These are phyloP conservation scores for Toxotes lorentzi DNA, from an alignment of 2,797 vertebrate genomes.

Conservation along the genomic window DNA sequence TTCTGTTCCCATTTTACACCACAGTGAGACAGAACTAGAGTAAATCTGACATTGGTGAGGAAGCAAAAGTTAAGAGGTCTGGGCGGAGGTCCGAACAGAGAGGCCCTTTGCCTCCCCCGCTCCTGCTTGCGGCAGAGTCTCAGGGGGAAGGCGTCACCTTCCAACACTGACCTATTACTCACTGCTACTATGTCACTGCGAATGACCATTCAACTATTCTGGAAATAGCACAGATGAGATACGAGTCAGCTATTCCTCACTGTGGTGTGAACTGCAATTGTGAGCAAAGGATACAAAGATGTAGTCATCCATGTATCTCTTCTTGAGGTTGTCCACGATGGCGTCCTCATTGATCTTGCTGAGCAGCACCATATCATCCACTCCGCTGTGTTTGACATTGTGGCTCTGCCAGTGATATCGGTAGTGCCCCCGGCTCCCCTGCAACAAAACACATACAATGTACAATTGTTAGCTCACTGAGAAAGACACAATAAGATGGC, in stretches of 20 bases:
- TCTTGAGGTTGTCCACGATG: constrained; percentile 98
- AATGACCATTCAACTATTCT: constrained; percentile 70
- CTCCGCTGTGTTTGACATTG: constrained; percentile 97
- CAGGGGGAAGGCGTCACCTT: constrained; percentile 58
- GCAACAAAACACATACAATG: constrained; percentile 72
- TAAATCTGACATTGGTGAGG: constrained; percentile 38
- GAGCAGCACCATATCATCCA: constrained; percentile 98
- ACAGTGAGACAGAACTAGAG: constrained; percentile 47
- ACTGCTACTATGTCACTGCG: constrained; percentile 57
- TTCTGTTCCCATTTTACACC: constrained; percentile 45
- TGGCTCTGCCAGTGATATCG: constrained; percentile 99
- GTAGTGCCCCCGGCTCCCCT: constrained; percentile 98
- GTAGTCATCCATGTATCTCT: constrained; percentile 98
- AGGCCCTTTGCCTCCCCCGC: constrained; percentile 44
- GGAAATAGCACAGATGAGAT: constrained; percentile 63
- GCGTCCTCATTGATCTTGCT: constrained; percentile 96
- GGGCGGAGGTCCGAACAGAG: constrained; percentile 45
- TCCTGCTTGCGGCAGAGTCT: constrained; percentile 22
- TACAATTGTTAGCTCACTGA: constrained; percentile 50
- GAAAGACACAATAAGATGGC: constrained; percentile 46
- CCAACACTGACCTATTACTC: constrained; percentile 69
- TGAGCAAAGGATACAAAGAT: constrained; percentile 96
- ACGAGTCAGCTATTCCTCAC: constrained; percentile 59
- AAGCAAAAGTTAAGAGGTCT: constrained; percentile 32
- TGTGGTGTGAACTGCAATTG: constrained; percentile 46